Conservation (phyloP, 2,888 invertebrate genomes). For the Eristalis arbustorum region DNA sequence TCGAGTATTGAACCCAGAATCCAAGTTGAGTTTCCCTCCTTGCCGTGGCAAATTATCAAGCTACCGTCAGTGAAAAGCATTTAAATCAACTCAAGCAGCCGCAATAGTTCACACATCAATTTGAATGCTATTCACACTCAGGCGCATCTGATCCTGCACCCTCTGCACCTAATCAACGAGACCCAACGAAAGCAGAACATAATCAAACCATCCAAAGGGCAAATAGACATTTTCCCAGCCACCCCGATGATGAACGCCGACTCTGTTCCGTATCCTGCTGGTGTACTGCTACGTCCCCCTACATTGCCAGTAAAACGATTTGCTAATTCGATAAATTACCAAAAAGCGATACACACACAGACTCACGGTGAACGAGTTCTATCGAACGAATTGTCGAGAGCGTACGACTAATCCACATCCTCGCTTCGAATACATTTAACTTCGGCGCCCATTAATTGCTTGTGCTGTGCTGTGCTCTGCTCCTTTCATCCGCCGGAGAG, state of each 20-base stretch:
- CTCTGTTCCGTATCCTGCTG: neutral
- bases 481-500: neutral
- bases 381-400: slow-evolving; percentile 10
- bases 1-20: too few species aligned
- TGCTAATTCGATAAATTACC: slow-evolving; percentile 37
- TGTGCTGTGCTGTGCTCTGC: neutral
- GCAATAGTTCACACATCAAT: neutral
- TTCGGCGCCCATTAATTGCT: slow-evolving; percentile 50
- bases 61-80: too few species aligned
- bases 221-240: neutral
- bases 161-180: neutral
- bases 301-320: slow-evolving; percentile 15
- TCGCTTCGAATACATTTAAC: slow-evolving; percentile 52
- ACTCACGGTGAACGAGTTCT: neutral
- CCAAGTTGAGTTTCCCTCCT: too few species aligned
- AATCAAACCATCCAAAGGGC: too few species aligned
- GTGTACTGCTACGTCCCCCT: neutral
- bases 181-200: neutral
- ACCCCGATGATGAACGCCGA: neutral
- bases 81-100: too few species aligned
- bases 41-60: too few species aligned
- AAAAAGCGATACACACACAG: neutral
- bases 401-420: slow-evolving; percentile 30
- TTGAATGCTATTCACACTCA: neutral
- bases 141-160: neutral